These are phyloP conservation scores for Mormyrus iriodes DNA, from an alignment of 2,113 vertebrate species.

Conservation along the genomic window DNA sequence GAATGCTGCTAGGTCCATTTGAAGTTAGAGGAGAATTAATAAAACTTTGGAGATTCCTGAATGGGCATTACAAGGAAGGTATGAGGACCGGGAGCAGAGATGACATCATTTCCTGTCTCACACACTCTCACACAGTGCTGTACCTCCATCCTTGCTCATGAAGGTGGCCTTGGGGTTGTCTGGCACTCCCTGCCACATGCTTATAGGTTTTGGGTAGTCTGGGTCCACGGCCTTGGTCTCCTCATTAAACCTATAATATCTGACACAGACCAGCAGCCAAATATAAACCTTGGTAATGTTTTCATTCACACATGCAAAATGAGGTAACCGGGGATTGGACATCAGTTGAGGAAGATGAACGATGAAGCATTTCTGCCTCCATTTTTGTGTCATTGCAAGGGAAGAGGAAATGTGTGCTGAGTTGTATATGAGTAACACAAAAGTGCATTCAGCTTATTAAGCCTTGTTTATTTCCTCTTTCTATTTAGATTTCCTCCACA, in stretches of 20 bases:
- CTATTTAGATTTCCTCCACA: background rate
- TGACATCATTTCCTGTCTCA: background rate
- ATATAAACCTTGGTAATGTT: background rate
- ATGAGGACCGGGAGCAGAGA: background rate
- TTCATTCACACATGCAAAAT: background rate
- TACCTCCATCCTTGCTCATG: constrained; percentile 83
- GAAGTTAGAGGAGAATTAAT: background rate
- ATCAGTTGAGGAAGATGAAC: background rate
- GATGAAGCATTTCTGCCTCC: background rate
- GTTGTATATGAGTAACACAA: background rate
- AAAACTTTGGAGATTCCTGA: background rate
- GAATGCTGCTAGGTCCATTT: background rate
- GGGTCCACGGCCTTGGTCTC: constrained; percentile 62
- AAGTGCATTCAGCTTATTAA: background rate
- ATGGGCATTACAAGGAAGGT: background rate
- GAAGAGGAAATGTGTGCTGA: background rate
- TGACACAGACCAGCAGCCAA: constrained; percentile 32
- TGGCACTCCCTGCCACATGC: constrained; percentile 78
- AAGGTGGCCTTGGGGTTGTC: constrained; percentile 75
- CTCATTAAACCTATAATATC: constrained; percentile 84
- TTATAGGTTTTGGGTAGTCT: constrained; percentile 75
- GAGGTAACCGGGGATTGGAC: background rate
- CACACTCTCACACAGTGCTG: background rate
- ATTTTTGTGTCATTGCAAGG: background rate
- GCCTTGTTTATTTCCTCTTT: background rate